Conservation (phyloP, 2,797 vertebrate species). For the Gymnoscopelus braueri region DNA sequence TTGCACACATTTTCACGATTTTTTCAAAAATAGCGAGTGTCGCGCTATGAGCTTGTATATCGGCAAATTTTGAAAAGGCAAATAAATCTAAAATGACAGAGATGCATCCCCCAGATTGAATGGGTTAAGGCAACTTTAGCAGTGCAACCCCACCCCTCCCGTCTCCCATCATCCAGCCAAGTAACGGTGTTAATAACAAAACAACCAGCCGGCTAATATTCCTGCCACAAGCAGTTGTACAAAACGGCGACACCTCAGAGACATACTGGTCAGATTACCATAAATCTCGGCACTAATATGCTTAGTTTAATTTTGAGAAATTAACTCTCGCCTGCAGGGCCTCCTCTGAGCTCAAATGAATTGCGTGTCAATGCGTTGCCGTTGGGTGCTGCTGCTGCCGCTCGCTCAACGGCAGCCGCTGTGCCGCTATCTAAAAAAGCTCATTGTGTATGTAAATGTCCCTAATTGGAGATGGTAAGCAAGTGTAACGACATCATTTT, state of each 20-base stretch:
- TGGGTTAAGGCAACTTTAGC: conserved; percentile 39
- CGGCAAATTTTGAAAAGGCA: too few relatives aligned
- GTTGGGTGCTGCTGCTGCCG: conserved; percentile 22
- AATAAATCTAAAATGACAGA: too few relatives aligned
- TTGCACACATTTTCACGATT: too few relatives aligned
- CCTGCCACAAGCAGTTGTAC: conserved; percentile 57
- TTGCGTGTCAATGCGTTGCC: conserved; percentile 65
- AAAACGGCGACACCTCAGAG: conserved; percentile 66
- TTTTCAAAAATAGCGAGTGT: too few relatives aligned
- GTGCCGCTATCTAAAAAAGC: conserved; percentile 62
- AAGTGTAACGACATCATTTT: conserved; percentile 69
- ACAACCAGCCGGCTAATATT: conserved; percentile 68
- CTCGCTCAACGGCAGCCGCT: conserved; percentile 52
- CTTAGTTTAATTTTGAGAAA: conserved; percentile 84
- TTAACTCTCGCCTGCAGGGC: conserved; percentile 80
- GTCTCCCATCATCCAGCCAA: conserved; percentile 54
- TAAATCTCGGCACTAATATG: conserved; percentile 80
- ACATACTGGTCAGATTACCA: conserved; percentile 78
- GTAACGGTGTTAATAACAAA: conserved; percentile 70
- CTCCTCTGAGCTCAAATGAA: conserved; percentile 76
- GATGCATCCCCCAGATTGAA: too few relatives aligned
- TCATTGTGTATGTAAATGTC: conserved; percentile 73
- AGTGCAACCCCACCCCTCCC: conserved; percentile 29
- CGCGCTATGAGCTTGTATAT: too few relatives aligned
- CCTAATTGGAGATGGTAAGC: conserved; percentile 67